Percentiles rank a stretch among this genome's conserved stretches.
phyloP scores from a whole-genome alignment of 2,797 vertebrate genomes.

The Poecile montanus region DNA sequence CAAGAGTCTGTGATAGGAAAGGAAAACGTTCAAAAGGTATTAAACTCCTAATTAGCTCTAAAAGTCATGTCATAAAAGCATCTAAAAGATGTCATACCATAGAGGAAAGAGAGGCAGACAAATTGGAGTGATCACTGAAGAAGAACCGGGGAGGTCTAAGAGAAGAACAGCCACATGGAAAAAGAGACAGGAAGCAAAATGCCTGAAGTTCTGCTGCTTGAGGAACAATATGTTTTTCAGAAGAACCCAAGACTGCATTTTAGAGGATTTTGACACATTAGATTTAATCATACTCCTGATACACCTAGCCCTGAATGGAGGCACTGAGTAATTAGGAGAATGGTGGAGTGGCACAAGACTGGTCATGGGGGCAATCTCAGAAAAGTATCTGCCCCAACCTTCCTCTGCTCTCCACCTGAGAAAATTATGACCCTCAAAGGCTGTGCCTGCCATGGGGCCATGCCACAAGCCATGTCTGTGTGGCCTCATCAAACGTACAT shows the following conservation, averaged over 20 bases:
- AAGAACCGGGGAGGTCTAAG: background rate
- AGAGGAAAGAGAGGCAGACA: background rate
- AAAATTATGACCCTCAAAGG: accelerated
- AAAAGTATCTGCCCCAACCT: background rate
- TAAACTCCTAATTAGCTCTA: background rate
- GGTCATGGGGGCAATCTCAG: background rate
- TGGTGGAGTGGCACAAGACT: background rate
- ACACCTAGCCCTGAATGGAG: background rate
- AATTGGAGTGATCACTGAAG: background rate
- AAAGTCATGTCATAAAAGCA: background rate
- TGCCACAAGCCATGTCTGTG: accelerated
- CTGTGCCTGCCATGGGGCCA: background rate
- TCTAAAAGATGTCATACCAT: background rate
- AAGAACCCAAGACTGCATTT: background rate
- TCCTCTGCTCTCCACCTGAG: background rate
- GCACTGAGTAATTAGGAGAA: background rate
- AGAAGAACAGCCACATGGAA: background rate
- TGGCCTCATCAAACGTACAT: background rate
- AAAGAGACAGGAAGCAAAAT: background rate
- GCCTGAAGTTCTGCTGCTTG: background rate
- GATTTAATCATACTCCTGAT: background rate
- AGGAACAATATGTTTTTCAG: background rate
- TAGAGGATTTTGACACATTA: background rate
- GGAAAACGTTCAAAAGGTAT: background rate
- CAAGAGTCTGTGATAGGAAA: background rate